These are phyloP conservation scores for Drosophila sucinea DNA, from an alignment of 1,140 invertebrate genomes.

Conservation along the genomic window DNA sequence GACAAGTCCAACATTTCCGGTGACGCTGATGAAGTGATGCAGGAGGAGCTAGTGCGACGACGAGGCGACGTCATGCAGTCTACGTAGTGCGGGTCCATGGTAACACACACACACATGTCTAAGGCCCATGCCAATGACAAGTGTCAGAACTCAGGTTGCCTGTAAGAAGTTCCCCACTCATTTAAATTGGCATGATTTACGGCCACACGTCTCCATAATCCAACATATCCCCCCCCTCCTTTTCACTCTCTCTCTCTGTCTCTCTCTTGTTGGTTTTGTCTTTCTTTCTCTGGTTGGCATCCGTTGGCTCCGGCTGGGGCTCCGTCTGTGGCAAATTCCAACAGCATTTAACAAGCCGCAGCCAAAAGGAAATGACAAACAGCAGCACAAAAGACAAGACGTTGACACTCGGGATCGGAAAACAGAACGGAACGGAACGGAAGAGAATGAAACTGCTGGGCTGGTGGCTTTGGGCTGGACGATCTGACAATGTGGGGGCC, in stretches of 20 bases:
- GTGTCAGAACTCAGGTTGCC: slow-evolving; percentile 75
- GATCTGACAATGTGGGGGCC: slow-evolving; percentile 39
- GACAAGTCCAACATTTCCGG: slow-evolving; percentile 71
- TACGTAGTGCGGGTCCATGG: slow-evolving; percentile 28
- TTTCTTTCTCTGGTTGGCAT: slow-evolving; percentile 26
- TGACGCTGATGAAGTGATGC: slow-evolving; percentile 41
- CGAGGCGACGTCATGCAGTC: slow-evolving; percentile 64
- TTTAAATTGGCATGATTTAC: slow-evolving; percentile 81
- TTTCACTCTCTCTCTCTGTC: not conserved
- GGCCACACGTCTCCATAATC: slow-evolving; percentile 11
- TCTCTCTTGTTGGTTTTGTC: too few relatives aligned
- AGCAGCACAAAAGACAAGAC: slow-evolving; percentile 62
- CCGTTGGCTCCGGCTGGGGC: slow-evolving; percentile 1
- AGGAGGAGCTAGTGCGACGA: not conserved
- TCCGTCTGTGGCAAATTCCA: slow-evolving; percentile 68
- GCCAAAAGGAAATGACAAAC: slow-evolving; percentile 71
- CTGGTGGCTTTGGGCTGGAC: slow-evolving; percentile 9
- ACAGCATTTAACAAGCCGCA: slow-evolving; percentile 63
- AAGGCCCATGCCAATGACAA: slow-evolving; percentile 57
- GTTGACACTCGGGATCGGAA: slow-evolving; percentile 51
- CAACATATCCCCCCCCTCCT: not conserved
- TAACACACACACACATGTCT: slow-evolving; percentile 20
- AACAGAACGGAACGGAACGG: slow-evolving; percentile 1
- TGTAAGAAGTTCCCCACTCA: slow-evolving; percentile 47
- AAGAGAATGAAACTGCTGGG: not conserved